Evolutionary conservation across 2,113 vertebrate genomes (phyloP).

Genomic region (Barbus barbus): DNA sequence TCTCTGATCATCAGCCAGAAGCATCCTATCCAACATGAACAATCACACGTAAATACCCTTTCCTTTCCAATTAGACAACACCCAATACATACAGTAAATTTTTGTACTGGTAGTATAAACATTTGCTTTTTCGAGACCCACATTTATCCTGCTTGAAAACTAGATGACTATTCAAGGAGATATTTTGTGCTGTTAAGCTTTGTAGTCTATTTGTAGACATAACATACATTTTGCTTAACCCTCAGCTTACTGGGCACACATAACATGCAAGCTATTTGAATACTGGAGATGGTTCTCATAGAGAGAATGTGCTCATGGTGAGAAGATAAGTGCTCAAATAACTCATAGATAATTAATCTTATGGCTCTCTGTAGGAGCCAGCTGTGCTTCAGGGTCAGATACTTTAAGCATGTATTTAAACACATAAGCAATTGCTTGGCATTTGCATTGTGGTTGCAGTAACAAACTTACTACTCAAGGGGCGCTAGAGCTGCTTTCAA

Average conservation of each 20-base stretch:
- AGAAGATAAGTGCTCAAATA: neutral
- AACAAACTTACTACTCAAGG: neutral
- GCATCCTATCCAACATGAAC: neutral
- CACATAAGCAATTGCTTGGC: neutral
- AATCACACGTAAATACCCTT: conserved; percentile 22
- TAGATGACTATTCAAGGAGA: neutral
- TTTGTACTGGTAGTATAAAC: neutral
- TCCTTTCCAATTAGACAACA: conserved; percentile 21
- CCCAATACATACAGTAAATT: neutral
- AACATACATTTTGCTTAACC: neutral
- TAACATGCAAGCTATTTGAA: neutral
- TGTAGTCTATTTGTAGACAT: neutral
- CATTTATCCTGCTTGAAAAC: neutral
- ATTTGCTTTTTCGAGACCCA: neutral
- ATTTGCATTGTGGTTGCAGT: neutral
- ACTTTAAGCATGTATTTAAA: neutral
- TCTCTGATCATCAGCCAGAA: conserved; percentile 40
- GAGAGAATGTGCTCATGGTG: neutral
- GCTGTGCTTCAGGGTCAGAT: neutral
- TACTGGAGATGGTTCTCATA: neutral
- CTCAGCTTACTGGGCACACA: neutral
- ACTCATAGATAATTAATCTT: neutral
- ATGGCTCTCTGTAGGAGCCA: neutral
- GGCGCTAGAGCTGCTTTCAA: neutral
- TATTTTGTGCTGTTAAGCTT: neutral